phyloP scores from a whole-genome alignment of 2,113 vertebrate species.

The Vicugna pacos region DNA sequence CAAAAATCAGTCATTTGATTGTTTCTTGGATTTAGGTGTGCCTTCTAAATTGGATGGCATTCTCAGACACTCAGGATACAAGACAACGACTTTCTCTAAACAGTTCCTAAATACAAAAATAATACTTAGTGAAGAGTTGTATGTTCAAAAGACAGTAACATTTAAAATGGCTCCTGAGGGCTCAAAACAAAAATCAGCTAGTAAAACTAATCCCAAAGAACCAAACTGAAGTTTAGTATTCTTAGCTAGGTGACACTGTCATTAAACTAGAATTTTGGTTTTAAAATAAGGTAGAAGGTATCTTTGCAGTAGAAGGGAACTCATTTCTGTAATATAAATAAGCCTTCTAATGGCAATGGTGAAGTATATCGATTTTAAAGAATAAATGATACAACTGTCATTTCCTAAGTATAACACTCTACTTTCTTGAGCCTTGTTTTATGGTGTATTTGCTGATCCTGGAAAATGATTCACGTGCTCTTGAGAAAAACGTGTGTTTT shows the following conservation, averaged over 20 bases:
- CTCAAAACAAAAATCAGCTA: not conserved
- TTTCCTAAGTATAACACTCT: not conserved
- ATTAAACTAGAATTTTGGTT: not conserved
- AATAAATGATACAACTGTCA: not conserved
- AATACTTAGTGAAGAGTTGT: not conserved
- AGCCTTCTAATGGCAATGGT: not conserved
- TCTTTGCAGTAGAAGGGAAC: not conserved
- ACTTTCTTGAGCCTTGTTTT: not conserved
- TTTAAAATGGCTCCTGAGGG: not conserved
- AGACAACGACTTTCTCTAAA: slow-evolving; percentile 73
- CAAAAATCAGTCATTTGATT: slow-evolving; percentile 56
- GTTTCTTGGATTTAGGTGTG: slow-evolving; percentile 78
- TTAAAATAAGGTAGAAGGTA: not conserved
- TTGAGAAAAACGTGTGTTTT: not conserved
- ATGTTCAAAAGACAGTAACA: not conserved
- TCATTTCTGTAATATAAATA: not conserved
- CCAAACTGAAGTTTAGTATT: not conserved
- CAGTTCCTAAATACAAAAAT: slow-evolving; percentile 18
- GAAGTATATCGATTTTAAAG: slow-evolving; percentile 25
- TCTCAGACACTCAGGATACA: slow-evolving; percentile 77
- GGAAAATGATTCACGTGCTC: not conserved
- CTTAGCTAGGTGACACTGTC: not conserved
- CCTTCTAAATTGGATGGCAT: slow-evolving; percentile 76
- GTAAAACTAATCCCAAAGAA: not conserved
- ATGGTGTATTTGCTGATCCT: not conserved